Evolutionary conservation across 2,888 invertebrate genomes (phyloP), one percentile per base, ranked within the genome.

Genomic region (Lepetodrilus schrolli): DNA sequence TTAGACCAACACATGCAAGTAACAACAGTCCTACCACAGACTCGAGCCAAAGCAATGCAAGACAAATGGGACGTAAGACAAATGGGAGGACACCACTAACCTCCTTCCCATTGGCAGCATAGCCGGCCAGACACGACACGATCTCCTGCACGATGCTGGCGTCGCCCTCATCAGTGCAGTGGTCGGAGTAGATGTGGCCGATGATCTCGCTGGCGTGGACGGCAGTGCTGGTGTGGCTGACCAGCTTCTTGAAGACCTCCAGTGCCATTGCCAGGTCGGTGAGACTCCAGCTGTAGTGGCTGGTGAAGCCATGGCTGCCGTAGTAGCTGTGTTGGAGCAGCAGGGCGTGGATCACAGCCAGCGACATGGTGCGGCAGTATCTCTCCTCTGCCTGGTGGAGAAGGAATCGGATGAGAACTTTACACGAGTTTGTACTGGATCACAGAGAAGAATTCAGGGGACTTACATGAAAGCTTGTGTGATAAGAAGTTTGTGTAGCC

Each of bases 321-420:
- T 84, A 88, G 78, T 82, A 84, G 73, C 83, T 86, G 26, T 86
- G 86, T 66, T 87, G 86, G 5, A 86, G 74, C 51, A 88, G 76
- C 0, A 88, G 72, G 4, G 88, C 82, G 75, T 88, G 87, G 8
- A 88, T 79, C 30, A 89, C 74, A 5, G 87, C 85, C 70, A 89
- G 75, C 3, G 86, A 85, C 85, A 86, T 85, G 48, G 80, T 73
- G 65, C 69, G 70, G 13, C 70, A 38, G 30, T 76, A 71, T 8
- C 75, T 73, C 68, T 79, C 76, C n/a, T 75, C 72, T 23, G 72
- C 36, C 75, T 79, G 78, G 1, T 37, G 17, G 17, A 5, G 47
- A 8, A 48, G 37, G 2, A 43, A 47, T n/a, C n/a, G n/a, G n/a
- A n/a, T n/a, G n/a, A n/a, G n/a, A n/a, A n/a, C n/a, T n/a, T n/a